Conservation (phyloP, 2,113 vertebrate genomes). For the Hoplias malabaricus region DNA sequence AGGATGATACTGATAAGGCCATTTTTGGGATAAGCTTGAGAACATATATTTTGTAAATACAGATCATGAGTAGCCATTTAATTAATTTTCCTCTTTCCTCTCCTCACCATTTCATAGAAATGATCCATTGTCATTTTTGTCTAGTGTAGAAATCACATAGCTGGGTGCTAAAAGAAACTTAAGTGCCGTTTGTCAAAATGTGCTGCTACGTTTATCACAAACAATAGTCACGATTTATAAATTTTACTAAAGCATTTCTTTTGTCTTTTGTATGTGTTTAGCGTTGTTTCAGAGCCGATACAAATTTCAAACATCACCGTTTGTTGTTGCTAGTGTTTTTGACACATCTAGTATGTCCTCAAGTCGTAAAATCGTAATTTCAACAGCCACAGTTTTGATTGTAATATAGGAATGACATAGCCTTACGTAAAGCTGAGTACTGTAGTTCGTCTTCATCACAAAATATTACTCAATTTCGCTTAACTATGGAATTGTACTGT, state of each 20-base stretch:
- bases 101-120: background rate
- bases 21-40: background rate
- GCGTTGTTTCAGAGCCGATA: background rate
- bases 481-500: conserved; percentile 5
- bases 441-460: conserved; percentile 9
- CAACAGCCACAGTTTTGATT: background rate
- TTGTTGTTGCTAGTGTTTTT: background rate
- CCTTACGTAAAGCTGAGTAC: background rate
- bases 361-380: conserved; percentile 10
- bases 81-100: background rate
- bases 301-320: background rate
- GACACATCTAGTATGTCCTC: background rate
- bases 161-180: conserved; percentile 22
- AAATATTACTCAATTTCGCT: background rate
- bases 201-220: conserved; percentile 39
- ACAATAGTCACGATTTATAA: conserved; percentile 8
- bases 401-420: background rate
- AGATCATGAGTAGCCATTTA: conserved; percentile 8
- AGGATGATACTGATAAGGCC: background rate
- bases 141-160: conserved; percentile 5
- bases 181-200: conserved; percentile 30
- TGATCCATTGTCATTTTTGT: background rate
- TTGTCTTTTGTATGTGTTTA: background rate
- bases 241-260: conserved; percentile 30
- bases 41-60: conserved; percentile 11